Percentiles rank a stretch among this genome's conserved stretches.
Conservation (phyloP, 2,797 vertebrate species). For the Halcyon chelicuti region DNA sequence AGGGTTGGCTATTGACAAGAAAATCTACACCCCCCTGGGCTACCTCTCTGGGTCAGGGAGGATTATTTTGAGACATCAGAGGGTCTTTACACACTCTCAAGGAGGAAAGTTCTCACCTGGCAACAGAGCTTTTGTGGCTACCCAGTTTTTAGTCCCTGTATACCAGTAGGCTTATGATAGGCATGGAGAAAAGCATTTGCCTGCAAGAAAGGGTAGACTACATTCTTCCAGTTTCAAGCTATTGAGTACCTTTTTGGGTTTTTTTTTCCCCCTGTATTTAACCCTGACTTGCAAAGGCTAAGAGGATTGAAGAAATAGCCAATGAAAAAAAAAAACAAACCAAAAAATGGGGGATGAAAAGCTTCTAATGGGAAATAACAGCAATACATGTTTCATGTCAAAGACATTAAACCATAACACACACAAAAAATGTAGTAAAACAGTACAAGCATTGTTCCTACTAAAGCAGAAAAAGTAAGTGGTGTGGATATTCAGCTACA, state of each 20-base stretch:
- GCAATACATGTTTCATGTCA: neutral
- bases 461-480: slow-evolving; percentile 15
- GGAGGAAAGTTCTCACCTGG: neutral
- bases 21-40: neutral
- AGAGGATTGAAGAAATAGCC: neutral
- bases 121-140: neutral
- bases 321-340: neutral
- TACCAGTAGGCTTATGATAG: neutral
- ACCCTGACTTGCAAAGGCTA: neutral
- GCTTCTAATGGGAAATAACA: neutral
- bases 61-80: neutral
- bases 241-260: neutral
- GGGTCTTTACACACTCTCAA: neutral
- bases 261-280: neutral
- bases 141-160: neutral
- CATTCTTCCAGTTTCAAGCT: neutral
- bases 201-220: accelerated
- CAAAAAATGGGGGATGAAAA: neutral
- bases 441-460: slow-evolving; percentile 12
- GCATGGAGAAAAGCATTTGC: neutral
- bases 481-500: neutral
- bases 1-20: neutral
- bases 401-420: slow-evolving; percentile 8
- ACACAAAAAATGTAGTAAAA: neutral
- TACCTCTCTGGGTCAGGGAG: neutral